Evolutionary conservation across 2,888 invertebrate genomes (phyloP).

Genomic region (Rotaria socialis): DNA sequence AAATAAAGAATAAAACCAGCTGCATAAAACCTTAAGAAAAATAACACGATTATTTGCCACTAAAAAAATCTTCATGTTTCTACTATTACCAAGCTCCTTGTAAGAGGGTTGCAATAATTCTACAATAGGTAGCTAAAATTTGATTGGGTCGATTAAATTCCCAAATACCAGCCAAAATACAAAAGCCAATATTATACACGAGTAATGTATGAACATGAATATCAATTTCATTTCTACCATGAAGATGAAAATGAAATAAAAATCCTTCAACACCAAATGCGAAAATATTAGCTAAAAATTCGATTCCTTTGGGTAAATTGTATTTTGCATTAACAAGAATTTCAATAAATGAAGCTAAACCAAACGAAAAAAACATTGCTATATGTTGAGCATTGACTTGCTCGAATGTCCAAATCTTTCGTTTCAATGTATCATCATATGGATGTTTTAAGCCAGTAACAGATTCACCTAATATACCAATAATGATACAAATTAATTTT

Average conservation of each 20-base stretch:
- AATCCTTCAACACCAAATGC: constrained; percentile 61
- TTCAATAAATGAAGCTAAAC: constrained; percentile 41
- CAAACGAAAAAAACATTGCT: constrained; percentile 44
- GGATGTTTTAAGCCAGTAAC: constrained; percentile 57
- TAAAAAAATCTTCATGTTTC: background rate
- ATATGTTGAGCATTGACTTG: constrained; percentile 44
- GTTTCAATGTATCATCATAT: constrained; percentile 54
- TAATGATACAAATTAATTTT: constrained; percentile 47
- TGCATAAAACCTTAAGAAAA: constrained; percentile 31
- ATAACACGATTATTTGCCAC: background rate
- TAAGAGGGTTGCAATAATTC: constrained; percentile 58
- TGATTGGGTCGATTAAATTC: constrained; percentile 39
- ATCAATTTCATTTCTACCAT: constrained; percentile 54
- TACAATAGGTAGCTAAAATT: constrained; percentile 43
- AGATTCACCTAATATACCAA: constrained; percentile 57
- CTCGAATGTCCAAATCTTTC: constrained; percentile 53
- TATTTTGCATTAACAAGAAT: constrained; percentile 45
- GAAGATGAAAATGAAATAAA: constrained; percentile 62
- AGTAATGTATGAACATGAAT: constrained; percentile 39
- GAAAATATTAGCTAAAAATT: constrained; percentile 58
- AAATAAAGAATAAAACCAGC: constrained; percentile 62
- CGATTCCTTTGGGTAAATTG: constrained; percentile 48
- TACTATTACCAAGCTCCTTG: constrained; percentile 64
- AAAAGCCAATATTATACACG: constrained; percentile 38
- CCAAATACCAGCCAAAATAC: constrained; percentile 1